Percentiles rank a stretch among this genome's conserved stretches.
phyloP scores from a whole-genome alignment of 2,797 vertebrate species.

The Varecia variegata region DNA sequence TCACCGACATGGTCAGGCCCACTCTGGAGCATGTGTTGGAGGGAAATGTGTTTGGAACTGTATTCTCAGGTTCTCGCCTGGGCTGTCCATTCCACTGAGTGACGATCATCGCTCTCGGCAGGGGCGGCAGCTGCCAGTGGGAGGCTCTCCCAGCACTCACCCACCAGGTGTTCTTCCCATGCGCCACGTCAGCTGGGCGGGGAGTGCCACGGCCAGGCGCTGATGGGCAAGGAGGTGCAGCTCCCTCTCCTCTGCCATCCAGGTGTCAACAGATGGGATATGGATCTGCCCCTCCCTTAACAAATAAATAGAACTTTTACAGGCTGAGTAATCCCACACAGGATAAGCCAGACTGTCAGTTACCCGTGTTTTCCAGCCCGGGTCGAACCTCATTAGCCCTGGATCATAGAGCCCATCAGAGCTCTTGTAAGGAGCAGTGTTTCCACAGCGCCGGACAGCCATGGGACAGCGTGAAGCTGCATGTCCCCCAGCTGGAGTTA shows the following conservation, averaged over 20 bases:
- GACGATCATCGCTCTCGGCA: conserved; percentile 36
- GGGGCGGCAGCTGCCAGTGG: background rate
- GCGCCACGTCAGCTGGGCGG: conserved; percentile 36
- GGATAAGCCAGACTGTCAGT: conserved; percentile 12
- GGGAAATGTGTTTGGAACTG: conserved; percentile 3
- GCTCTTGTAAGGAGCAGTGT: background rate
- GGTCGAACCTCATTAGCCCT: background rate
- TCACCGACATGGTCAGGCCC: background rate
- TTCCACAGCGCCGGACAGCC: background rate
- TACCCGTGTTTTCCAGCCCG: background rate
- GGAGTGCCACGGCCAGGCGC: background rate
- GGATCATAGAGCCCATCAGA: background rate
- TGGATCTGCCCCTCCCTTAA: conserved; percentile 60
- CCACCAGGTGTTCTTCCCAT: conserved; percentile 64
- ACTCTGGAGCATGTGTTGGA: background rate
- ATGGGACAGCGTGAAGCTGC: background rate
- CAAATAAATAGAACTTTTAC: conserved; percentile 67
- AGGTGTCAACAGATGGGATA: conserved; percentile 70
- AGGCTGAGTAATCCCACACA: conserved; percentile 54
- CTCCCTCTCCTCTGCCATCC: background rate
- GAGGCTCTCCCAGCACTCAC: conserved; percentile 23
- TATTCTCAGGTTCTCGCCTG: background rate
- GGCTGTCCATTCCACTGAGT: conserved; percentile 24
- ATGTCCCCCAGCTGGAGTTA: background rate
- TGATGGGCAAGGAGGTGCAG: conserved; percentile 50